A percentile compares a stretch with the other conserved stretches of the same genome.
Evolutionary conservation across 2,888 invertebrate species (phyloP).

Genomic region (Drosophila paracracens): DNA sequence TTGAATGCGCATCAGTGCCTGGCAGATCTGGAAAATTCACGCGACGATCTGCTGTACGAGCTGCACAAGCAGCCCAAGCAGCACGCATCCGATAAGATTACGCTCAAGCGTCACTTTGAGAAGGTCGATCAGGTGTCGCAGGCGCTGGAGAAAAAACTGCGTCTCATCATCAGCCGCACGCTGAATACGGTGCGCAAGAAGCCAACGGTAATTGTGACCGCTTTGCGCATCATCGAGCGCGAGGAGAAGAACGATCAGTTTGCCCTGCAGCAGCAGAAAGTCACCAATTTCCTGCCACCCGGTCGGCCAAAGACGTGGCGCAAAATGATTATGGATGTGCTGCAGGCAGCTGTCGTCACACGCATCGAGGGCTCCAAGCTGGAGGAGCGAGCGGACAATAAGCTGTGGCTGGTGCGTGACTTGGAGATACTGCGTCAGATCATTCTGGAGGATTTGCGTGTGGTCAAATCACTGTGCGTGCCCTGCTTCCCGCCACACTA

Average conservation of each 20-base stretch:
- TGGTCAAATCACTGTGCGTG: conserved; percentile 94
- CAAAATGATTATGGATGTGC: conserved; percentile 92
- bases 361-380: conserved; percentile 97
- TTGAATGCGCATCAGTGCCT: conserved; percentile 97
- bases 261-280: conserved; percentile 88
- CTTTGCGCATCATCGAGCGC: conserved; percentile 96
- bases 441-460: conserved; percentile 95
- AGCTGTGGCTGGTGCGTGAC: conserved; percentile 98
- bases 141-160: conserved; percentile 95
- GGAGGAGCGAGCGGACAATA: conserved; percentile 95
- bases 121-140: conserved; percentile 96
- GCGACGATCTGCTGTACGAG: conserved; percentile 97
- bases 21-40: conserved; percentile 97
- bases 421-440: conserved; percentile 94
- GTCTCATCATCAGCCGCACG: conserved; percentile 94
- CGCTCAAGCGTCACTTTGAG: conserved; percentile 97
- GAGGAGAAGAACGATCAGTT: conserved; percentile 98
- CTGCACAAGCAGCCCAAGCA: conserved; percentile 97
- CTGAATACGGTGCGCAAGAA: conserved; percentile 97
- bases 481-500: conserved; percentile 98
- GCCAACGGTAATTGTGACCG: conserved; percentile 97
- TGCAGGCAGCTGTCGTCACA: conserved; percentile 91
- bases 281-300: conserved; percentile 95
- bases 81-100: conserved; percentile 92
- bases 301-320: conserved; percentile 97